phyloP scores from a whole-genome alignment of 2,113 vertebrate species.

The Platichthys flesus region DNA sequence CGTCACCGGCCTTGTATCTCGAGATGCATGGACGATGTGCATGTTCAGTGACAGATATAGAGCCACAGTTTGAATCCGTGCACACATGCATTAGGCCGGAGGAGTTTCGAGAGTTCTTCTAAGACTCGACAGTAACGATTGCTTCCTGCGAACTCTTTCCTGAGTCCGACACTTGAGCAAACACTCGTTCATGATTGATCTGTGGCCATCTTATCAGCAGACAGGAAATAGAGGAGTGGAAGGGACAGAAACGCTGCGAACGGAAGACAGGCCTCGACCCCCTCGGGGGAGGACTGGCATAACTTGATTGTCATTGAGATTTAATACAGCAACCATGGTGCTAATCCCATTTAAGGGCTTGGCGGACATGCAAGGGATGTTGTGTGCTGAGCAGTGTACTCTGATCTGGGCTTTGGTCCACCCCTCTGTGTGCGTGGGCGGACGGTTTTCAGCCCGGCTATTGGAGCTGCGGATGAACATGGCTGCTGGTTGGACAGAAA shows the following conservation, averaged over 20 bases:
- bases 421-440: conserved; percentile 32
- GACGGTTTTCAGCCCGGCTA: conserved; percentile 1
- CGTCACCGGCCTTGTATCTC: conserved; percentile 47
- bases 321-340: conserved; percentile 58
- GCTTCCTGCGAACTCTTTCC: conserved; percentile 20
- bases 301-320: conserved; percentile 76
- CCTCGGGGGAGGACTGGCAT: conserved; percentile 23
- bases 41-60: background rate
- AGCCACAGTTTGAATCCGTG: background rate
- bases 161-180: conserved; percentile 8
- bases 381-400: conserved; percentile 25
- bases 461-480: conserved; percentile 21
- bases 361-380: conserved; percentile 44
- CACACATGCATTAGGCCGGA: too few species aligned
- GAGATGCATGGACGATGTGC: conserved; percentile 19
- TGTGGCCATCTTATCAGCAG: conserved; percentile 46
- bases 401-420: conserved; percentile 37
- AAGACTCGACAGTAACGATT: background rate
- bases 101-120: background rate
- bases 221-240: conserved; percentile 39
- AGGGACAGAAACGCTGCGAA: conserved; percentile 26
- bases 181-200: conserved; percentile 40
- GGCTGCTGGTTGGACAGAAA: background rate
- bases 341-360: conserved; percentile 73
- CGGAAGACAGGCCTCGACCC: conserved; percentile 43